These are phyloP conservation scores for Numida meleagris DNA, from an alignment of 2,113 vertebrate species.

Conservation along the genomic window DNA sequence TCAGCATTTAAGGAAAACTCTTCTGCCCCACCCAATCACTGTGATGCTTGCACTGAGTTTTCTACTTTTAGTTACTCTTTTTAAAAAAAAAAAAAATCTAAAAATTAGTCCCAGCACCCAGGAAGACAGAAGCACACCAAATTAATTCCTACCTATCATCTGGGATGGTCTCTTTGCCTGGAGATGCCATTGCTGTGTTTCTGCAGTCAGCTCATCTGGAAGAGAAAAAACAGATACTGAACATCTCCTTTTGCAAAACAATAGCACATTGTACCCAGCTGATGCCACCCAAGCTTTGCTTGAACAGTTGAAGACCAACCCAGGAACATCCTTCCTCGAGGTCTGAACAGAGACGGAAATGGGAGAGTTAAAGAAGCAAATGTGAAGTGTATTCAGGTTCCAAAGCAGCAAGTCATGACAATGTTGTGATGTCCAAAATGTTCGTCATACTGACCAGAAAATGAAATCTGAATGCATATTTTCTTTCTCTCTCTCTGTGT, in stretches of 20 bases:
- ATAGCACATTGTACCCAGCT: not conserved
- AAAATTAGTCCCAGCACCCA: not conserved
- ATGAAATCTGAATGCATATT: not conserved
- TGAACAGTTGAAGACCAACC: not conserved
- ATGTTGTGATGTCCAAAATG: not conserved
- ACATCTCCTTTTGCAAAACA: not conserved
- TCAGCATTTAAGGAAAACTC: not conserved
- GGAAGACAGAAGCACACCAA: not conserved
- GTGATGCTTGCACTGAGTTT: not conserved
- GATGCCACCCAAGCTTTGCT: not conserved
- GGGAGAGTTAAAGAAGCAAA: not conserved
- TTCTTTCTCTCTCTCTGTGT: not conserved
- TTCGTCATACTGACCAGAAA: not conserved
- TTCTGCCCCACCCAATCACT: not conserved
- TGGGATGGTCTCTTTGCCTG: not conserved
- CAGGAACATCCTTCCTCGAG: not conserved
- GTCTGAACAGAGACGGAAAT: not conserved
- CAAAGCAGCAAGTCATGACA: not conserved
- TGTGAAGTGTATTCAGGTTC: not conserved
- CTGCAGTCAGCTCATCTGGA: conserved; percentile 63
- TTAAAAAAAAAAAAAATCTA: not conserved
- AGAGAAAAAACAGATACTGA: conserved; percentile 4
- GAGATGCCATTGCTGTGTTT: conserved; percentile 48
- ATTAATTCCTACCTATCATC: conserved; percentile 47
- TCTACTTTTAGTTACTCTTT: not conserved